A percentile compares a stretch with the other conserved stretches of the same genome.
Conservation (phyloP, 2,113 vertebrate genomes). For the Elaphurus davidianus region DNA sequence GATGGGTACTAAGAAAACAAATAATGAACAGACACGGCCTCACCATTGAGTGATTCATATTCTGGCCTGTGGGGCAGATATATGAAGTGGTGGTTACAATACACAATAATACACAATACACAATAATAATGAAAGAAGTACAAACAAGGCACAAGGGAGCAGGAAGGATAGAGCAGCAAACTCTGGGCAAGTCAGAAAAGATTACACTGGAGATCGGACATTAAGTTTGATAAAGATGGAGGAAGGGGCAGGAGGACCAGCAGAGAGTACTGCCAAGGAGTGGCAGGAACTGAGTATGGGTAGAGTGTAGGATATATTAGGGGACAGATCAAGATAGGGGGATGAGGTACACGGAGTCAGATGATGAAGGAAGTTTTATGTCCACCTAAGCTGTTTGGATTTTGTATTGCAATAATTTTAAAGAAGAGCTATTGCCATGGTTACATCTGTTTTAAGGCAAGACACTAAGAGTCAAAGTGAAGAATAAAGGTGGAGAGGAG, state of each 20-base stretch:
- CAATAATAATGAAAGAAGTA: background rate
- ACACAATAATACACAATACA: background rate
- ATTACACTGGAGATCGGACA: background rate
- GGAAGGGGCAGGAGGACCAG: no score
- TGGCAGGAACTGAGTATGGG: background rate
- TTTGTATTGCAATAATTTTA: background rate
- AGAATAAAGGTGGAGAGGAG: background rate
- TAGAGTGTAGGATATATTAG: rapidly evolving
- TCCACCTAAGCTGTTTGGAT: background rate
- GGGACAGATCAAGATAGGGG: background rate
- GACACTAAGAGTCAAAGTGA: background rate
- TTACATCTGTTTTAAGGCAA: background rate
- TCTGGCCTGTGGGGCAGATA: background rate
- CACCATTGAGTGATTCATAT: background rate
- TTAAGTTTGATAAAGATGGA: background rate
- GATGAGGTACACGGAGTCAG: background rate
- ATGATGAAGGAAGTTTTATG: background rate
- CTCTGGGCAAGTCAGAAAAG: background rate
- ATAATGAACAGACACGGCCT: background rate
- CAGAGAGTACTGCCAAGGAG: background rate
- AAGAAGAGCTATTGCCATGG: background rate
- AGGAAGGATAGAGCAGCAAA: background rate
- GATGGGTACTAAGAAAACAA: background rate
- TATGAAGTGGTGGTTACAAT: background rate
- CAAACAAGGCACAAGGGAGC: background rate